Conservation (phyloP, 1,140 invertebrate genomes). For the Drosophila nannoptera region DNA sequence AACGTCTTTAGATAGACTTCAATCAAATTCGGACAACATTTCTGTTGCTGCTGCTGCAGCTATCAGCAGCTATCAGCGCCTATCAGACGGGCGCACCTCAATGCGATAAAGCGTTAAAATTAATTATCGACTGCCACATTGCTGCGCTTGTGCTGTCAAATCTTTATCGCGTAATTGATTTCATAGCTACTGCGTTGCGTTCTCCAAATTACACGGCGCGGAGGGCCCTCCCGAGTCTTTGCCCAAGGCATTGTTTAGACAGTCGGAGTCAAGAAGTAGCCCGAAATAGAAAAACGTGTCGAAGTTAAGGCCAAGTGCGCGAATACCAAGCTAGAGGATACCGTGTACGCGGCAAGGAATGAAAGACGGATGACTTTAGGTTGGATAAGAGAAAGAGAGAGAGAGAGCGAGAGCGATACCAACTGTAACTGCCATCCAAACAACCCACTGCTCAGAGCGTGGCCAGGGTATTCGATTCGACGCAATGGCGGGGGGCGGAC, state of each 20-base stretch:
- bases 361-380: not conserved
- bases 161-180: conserved; percentile 78
- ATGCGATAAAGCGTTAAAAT: conserved; percentile 77
- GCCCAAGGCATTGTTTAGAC: conserved; percentile 51
- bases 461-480: conserved; percentile 19
- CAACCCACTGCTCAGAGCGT: not conserved
- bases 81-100: conserved; percentile 59
- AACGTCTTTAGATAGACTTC: conserved; percentile 69
- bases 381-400: not conserved
- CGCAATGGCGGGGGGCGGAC: conserved; percentile 30
- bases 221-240: conserved; percentile 32
- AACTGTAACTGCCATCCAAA: too few species aligned
- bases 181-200: conserved; percentile 77
- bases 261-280: conserved; percentile 35
- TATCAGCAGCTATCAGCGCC: conserved; percentile 58
- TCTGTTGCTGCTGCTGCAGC: conserved; percentile 21
- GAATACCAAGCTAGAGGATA: not conserved
- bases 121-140: conserved; percentile 74
- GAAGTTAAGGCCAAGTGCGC: not conserved
- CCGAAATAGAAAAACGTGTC: conserved; percentile 19
- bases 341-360: not conserved
- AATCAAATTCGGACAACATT: conserved; percentile 62
- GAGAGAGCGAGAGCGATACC: too few species aligned
- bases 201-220: conserved; percentile 67
- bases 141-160: conserved; percentile 74